These are phyloP conservation scores for Calephelis perditalis DNA, from an alignment of 2,888 invertebrate species.

Conservation along the genomic window DNA sequence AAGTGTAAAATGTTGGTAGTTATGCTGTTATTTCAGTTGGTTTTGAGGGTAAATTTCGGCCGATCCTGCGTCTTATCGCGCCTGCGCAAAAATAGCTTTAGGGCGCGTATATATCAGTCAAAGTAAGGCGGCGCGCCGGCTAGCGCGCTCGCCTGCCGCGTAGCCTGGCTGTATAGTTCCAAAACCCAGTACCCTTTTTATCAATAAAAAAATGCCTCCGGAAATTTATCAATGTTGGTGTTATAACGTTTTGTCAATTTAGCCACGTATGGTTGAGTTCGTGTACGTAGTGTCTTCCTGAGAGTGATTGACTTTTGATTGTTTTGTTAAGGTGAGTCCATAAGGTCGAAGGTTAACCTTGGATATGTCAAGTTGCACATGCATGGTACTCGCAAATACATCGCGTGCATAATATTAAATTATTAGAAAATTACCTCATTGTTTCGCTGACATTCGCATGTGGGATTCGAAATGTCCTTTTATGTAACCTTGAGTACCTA, in stretches of 20 bases:
- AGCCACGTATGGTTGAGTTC: constrained; percentile 40
- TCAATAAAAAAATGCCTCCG: constrained; percentile 59
- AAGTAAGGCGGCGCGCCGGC: constrained; percentile 74
- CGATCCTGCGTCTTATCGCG: constrained; percentile 64
- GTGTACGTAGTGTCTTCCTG: constrained; percentile 61
- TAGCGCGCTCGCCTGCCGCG: constrained; percentile 77
- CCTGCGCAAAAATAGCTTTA: constrained; percentile 59
- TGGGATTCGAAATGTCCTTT: constrained; percentile 13
- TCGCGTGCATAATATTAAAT: constrained; percentile 52
- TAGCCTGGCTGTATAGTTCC: constrained; percentile 52
- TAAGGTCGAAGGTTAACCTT: constrained; percentile 63
- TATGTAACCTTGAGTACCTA: constrained; percentile 8
- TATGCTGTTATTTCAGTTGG: constrained; percentile 36
- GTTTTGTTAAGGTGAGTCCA: constrained; percentile 69
- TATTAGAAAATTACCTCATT: constrained; percentile 47
- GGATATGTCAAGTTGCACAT: constrained; percentile 41
- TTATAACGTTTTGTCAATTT: constrained; percentile 58
- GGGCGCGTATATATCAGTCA: constrained; percentile 54
- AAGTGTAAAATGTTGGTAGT: constrained; percentile 22
- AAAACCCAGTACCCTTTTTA: constrained; percentile 42
- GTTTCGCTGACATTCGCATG: constrained; percentile 20
- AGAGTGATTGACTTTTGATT: constrained; percentile 50
- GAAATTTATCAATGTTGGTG: constrained; percentile 43
- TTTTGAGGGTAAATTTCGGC: constrained; percentile 58
- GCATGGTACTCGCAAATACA: constrained; percentile 35